These are phyloP conservation scores for Orientallactaga sibirica DNA, from an alignment of 2,797 vertebrate genomes.

Conservation along the genomic window DNA sequence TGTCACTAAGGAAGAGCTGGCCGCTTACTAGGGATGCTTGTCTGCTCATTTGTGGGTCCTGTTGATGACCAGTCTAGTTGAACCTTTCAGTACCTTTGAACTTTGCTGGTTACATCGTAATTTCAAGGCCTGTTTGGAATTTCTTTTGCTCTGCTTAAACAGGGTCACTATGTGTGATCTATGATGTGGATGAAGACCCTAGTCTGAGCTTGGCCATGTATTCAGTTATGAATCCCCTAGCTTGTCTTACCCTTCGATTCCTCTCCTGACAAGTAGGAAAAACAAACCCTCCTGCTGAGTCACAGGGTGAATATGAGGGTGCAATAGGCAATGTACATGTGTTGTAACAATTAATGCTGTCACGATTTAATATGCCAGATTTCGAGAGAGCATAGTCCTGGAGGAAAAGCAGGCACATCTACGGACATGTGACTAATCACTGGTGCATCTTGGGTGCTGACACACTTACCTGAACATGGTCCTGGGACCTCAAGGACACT, in stretches of 20 bases:
- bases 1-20: accelerated
- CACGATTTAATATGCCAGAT: neutral
- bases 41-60: neutral
- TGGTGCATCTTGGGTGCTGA: neutral
- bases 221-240: neutral
- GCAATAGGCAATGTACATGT: neutral
- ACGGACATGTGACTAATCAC: neutral
- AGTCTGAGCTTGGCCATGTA: neutral
- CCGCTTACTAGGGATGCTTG: accelerated
- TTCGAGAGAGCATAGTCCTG: neutral
- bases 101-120: neutral
- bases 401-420: neutral
- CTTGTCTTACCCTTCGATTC: neutral
- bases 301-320: neutral
- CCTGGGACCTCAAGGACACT: neutral
- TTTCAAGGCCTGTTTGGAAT: neutral
- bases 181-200: neutral
- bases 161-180: neutral
- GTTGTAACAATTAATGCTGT: neutral
- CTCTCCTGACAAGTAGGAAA: neutral
- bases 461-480: neutral
- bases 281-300: neutral
- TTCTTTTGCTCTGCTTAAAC: neutral
- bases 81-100: neutral
- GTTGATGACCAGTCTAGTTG: neutral